phyloP scores from a whole-genome alignment of 37 sponge, comb jelly and placozoan genomes.

The Geodia barretti region DNA sequence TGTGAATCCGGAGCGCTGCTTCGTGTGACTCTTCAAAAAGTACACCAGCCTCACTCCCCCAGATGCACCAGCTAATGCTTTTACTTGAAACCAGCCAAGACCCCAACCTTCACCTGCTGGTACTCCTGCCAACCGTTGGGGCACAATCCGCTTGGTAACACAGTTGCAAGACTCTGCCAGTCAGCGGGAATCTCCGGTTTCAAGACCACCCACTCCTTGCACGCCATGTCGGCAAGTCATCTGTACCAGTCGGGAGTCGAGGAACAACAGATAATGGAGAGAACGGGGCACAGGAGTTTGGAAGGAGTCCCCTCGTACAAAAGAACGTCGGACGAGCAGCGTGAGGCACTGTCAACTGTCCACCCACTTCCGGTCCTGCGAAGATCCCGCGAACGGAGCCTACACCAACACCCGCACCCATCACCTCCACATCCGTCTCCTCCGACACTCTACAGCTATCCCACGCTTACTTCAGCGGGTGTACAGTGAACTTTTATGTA shows the following conservation, averaged over 20 bases:
- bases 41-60: slow-evolving; percentile 5
- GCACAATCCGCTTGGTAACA: slow-evolving; percentile 2
- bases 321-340: slow-evolving; percentile 2
- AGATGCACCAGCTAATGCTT: slow-evolving; percentile 7
- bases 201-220: slow-evolving; percentile 28
- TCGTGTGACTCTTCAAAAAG: slow-evolving; percentile 2
- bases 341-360: slow-evolving; percentile 4
- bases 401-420: no score
- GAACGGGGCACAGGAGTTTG: slow-evolving; percentile 30
- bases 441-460: no score
- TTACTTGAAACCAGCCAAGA: slow-evolving; percentile 11
- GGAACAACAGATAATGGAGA: slow-evolving; percentile 41
- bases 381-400: no score
- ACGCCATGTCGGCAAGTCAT: slow-evolving; percentile 23
- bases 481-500: no score
- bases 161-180: background rate
- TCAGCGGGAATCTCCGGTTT: slow-evolving; percentile 18
- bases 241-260: slow-evolving; percentile 29
- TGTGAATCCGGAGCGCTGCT: slow-evolving; percentile 12
- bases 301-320: slow-evolving; percentile 33
- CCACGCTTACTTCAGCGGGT: no score
- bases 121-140: background rate
- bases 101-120: background rate
- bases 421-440: no score
- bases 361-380: background rate